phyloP scores from a whole-genome alignment of 2,888 invertebrate species.

The Lumbricus terrestris region DNA sequence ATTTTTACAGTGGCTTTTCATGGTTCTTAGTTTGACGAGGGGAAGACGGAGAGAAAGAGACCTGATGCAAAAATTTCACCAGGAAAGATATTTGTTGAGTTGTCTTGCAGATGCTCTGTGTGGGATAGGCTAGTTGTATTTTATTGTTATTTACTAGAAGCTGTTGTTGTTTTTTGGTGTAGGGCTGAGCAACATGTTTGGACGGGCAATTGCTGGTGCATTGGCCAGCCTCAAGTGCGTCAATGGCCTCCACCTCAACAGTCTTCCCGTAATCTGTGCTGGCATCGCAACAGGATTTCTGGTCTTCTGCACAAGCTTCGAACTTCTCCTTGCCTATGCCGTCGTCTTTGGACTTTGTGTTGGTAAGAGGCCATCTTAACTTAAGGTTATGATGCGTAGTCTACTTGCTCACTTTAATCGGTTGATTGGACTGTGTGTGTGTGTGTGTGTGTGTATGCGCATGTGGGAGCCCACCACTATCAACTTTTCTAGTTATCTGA shows the following conservation, averaged over 20 bases:
- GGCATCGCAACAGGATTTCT: slow-evolving; percentile 30
- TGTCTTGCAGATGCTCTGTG: background rate
- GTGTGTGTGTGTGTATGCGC: background rate
- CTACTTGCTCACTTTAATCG: background rate
- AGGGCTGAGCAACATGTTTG: slow-evolving; percentile 35
- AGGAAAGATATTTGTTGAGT: background rate
- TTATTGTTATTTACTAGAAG: background rate
- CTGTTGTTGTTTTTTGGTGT: background rate
- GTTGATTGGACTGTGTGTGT: background rate
- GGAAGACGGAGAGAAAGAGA: background rate
- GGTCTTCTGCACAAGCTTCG: slow-evolving; percentile 22
- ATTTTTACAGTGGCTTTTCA: too few species aligned
- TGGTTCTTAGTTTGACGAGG: background rate
- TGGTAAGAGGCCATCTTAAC: slow-evolving; percentile 24
- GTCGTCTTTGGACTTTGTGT: slow-evolving; percentile 33
- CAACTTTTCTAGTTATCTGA: background rate
- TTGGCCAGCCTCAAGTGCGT: slow-evolving; percentile 27
- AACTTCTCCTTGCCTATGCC: slow-evolving; percentile 25
- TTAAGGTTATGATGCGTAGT: background rate
- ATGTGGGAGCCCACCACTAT: background rate
- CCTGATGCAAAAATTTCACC: background rate
- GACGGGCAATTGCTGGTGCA: slow-evolving; percentile 32
- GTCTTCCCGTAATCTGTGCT: slow-evolving; percentile 27
- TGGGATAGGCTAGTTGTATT: background rate
- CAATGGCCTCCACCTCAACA: slow-evolving; percentile 34